Conservation (phyloP, 2,113 vertebrate species). For the Orcinus orca region DNA sequence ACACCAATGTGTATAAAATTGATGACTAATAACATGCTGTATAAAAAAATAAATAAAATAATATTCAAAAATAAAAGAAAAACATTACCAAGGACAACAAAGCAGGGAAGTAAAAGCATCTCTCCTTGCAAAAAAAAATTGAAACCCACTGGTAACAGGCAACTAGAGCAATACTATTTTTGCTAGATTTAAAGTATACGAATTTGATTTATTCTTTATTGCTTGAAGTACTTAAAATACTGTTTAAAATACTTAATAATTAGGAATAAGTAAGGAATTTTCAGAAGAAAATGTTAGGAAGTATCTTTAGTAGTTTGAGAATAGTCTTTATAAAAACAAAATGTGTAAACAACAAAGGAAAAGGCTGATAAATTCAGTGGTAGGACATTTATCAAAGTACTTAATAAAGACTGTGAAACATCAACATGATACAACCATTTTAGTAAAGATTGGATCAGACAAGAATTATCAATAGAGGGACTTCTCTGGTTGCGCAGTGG, state of each 20-base stretch:
- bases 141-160: neutral
- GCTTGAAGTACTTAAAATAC: neutral
- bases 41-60: too few species aligned
- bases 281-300: neutral
- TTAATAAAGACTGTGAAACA: neutral
- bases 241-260: neutral
- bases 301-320: neutral
- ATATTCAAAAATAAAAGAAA: too few species aligned
- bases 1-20: too few species aligned
- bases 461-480: neutral
- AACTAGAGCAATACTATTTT: neutral
- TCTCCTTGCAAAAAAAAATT: neutral
- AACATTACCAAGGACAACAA: too few species aligned
- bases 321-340: neutral
- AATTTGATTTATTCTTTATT: slow-evolving; percentile 5
- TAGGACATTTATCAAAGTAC: slow-evolving; percentile 3
- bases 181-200: neutral
- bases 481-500: too few species aligned
- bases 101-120: too few species aligned
- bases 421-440: neutral
- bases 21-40: too few species aligned
- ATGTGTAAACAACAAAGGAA: slow-evolving; percentile 1
- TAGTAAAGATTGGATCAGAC: neutral
- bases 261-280: neutral
- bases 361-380: neutral